Conservation (phyloP, 2,797 vertebrate genomes). For the Amphiprion clarkii region DNA sequence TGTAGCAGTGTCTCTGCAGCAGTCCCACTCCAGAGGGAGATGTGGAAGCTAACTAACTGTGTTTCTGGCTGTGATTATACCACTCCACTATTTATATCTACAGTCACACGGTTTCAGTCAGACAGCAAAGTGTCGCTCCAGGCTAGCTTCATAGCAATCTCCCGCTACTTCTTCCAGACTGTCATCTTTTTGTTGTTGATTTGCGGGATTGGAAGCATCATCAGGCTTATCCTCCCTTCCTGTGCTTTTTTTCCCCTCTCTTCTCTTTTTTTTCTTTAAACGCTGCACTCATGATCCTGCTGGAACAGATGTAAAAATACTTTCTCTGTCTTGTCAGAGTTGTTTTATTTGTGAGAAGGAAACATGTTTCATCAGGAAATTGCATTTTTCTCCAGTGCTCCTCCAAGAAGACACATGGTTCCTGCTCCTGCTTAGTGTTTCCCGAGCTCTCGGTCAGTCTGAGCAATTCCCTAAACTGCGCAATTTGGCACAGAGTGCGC, state of each 20-base stretch:
- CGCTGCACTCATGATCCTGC: neutral
- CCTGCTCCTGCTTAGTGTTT: neutral
- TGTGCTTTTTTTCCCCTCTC: conserved; percentile 6
- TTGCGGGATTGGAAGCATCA: conserved; percentile 48
- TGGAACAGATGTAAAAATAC: conserved; percentile 12
- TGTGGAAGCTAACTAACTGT: conserved; percentile 41
- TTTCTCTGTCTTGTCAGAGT: conserved; percentile 5
- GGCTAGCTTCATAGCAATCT: conserved; percentile 65
- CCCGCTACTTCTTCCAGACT: conserved; percentile 39
- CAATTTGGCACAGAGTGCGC: conserved; percentile 38
- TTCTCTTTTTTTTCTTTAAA: neutral
- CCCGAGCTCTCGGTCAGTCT: neutral
- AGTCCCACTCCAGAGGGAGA: conserved; percentile 46
- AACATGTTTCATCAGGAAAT: neutral
- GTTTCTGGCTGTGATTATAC: conserved; percentile 52
- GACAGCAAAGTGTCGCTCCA: conserved; percentile 62
- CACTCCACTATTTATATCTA: conserved; percentile 71
- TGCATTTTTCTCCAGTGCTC: neutral
- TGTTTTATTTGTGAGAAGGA: neutral
- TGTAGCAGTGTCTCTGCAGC: conserved; percentile 7
- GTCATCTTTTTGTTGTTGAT: conserved; percentile 54
- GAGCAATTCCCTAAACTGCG: conserved; percentile 35
- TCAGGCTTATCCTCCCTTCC: conserved; percentile 22
- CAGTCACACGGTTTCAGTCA: conserved; percentile 51
- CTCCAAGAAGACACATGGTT: neutral